Conservation (phyloP, 2,797 vertebrate species). For the Ctenopoma multispine region DNA sequence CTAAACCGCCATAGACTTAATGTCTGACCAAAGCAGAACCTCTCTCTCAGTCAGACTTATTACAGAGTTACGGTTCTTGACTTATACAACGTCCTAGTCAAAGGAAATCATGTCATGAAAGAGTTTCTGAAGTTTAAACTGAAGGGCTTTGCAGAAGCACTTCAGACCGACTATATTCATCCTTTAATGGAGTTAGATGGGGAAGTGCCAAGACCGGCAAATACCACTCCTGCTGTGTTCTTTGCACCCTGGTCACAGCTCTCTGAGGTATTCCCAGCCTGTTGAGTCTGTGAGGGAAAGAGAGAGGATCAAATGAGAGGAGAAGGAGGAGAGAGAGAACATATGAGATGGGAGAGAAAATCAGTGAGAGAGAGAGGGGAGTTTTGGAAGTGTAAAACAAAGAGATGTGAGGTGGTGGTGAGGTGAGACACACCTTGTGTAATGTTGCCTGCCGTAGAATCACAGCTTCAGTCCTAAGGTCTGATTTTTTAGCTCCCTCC, state of each 20-base stretch:
- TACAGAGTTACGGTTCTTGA: too few species aligned
- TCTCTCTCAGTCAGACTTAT: too few species aligned
- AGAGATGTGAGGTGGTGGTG: slow-evolving; percentile 51
- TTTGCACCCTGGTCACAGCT: slow-evolving; percentile 79
- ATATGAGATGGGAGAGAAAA: slow-evolving; percentile 54
- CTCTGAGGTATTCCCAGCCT: slow-evolving; percentile 80
- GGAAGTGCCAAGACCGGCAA: slow-evolving; percentile 63
- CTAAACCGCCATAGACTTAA: too few species aligned
- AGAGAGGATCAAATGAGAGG: slow-evolving; percentile 46
- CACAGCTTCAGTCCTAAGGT: slow-evolving; percentile 59
- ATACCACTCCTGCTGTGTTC: slow-evolving; percentile 79
- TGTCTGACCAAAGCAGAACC: too few species aligned
- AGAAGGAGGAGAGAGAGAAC: slow-evolving; percentile 51
- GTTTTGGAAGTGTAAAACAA: slow-evolving; percentile 58
- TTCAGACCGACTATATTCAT: slow-evolving; percentile 47
- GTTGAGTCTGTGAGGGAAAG: slow-evolving; percentile 72
- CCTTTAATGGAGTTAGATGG: slow-evolving; percentile 59
- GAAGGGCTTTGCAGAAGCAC: slow-evolving; percentile 20
- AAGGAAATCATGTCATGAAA: background rate
- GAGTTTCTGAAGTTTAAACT: slow-evolving; percentile 31
- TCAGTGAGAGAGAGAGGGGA: slow-evolving; percentile 23
- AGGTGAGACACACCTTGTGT: slow-evolving; percentile 64
- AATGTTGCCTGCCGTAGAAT: slow-evolving; percentile 44
- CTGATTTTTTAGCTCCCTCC: slow-evolving; percentile 38
- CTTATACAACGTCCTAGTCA: too few species aligned